Percentiles rank a stretch among this genome's conserved stretches.
phyloP scores from a whole-genome alignment of 35 echinoderm and acorn worm genomes.

The Heliocidaris tuberculata region DNA sequence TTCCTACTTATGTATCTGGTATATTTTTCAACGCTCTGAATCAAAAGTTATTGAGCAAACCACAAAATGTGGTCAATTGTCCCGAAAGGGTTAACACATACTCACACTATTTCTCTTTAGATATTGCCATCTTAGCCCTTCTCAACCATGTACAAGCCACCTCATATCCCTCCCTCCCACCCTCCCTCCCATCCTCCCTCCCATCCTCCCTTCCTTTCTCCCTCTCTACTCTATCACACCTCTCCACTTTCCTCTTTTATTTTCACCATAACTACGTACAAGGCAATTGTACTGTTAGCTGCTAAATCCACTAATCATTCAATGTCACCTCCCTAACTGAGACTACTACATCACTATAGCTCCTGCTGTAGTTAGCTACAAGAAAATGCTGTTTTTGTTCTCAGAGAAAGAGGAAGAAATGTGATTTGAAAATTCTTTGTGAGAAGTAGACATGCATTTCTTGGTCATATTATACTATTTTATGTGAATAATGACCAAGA shows the following conservation, averaged over 20 bases:
- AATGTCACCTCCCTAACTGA: neutral
- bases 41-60: no score
- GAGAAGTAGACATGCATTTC: no score
- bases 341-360: neutral
- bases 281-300: neutral
- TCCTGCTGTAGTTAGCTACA: neutral
- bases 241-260: neutral
- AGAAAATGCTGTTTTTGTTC: neutral
- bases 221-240: no score
- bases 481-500: no score
- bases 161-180: neutral
- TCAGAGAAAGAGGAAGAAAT: neutral
- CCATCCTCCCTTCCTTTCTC: no score
- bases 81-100: neutral
- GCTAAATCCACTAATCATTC: conserved; percentile 1
- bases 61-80: no score
- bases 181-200: neutral
- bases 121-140: neutral
- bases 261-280: neutral
- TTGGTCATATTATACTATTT: no score
- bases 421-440: neutral
- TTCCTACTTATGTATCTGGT: no score
- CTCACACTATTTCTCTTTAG: neutral
- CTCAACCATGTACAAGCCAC: neutral
- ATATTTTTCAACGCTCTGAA: no score